Conservation (phyloP, 2,113 vertebrate genomes). For the Emydura subglobosa region DNA sequence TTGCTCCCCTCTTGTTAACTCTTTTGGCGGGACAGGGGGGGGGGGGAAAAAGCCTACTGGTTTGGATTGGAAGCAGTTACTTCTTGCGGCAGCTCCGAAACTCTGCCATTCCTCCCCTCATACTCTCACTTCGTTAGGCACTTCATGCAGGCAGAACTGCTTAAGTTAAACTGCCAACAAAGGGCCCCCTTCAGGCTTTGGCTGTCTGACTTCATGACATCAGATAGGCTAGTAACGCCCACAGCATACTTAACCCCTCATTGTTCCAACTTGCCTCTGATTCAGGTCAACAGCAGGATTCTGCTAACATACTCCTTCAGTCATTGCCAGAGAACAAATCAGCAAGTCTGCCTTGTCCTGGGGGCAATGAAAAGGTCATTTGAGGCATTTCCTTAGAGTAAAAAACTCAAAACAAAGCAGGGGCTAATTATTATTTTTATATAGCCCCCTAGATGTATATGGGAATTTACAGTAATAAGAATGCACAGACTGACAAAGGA, state of each 20-base stretch:
- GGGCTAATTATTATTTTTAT: not conserved
- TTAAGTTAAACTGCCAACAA: constrained; percentile 90
- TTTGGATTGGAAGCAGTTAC: not conserved
- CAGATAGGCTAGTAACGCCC: constrained; percentile 86
- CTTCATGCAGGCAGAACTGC: constrained; percentile 78
- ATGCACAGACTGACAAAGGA: rapidly evolving
- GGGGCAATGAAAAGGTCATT: not conserved
- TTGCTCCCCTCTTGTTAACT: constrained; percentile 54
- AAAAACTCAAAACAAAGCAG: not conserved
- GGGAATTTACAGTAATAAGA: not conserved
- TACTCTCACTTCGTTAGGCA: constrained; percentile 54
- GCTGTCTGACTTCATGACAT: constrained; percentile 89
- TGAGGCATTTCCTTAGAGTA: not conserved
- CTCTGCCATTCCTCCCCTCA: not conserved
- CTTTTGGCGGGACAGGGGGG: constrained; percentile 55
- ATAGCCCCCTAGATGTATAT: not conserved
- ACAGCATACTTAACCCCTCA: constrained; percentile 78
- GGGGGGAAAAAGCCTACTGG: not conserved
- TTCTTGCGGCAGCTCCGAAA: not conserved
- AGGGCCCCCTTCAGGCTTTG: constrained; percentile 90
- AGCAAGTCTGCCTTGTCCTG: not conserved
- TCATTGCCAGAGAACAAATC: not conserved
- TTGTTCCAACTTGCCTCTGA: not conserved
- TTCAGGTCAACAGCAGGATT: not conserved
- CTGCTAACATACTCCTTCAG: not conserved